Evolutionary conservation across 1,140 invertebrate species (phyloP).

Genomic region (Bombus superbus): DNA sequence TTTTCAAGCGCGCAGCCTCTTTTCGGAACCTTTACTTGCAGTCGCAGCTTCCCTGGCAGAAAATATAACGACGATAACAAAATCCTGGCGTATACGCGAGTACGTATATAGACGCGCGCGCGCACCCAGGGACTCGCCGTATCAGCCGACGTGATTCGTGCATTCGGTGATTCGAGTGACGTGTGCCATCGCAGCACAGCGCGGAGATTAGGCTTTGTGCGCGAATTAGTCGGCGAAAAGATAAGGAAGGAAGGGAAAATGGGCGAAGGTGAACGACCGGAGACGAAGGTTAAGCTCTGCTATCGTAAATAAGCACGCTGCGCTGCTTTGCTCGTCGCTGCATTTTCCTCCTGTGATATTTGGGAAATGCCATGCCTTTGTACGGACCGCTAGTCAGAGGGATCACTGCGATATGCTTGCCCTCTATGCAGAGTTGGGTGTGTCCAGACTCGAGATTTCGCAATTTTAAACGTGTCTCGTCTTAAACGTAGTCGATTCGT

Average conservation of each 20-base stretch:
- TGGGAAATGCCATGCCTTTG: background rate
- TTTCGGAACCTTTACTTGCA: background rate
- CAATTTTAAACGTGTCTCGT: too few species aligned
- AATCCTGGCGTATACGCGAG: background rate
- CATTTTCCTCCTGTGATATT: background rate
- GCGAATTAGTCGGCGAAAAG: constrained; percentile 5
- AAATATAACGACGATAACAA: background rate
- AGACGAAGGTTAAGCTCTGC: background rate
- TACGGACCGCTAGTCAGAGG: background rate
- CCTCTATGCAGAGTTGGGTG: too few species aligned
- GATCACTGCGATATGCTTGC: background rate
- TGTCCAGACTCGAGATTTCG: too few species aligned
- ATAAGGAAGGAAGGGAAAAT: background rate
- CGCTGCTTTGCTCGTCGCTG: background rate
- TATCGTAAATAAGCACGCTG: background rate
- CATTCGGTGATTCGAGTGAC: background rate
- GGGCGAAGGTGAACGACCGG: background rate
- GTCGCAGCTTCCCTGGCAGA: background rate
- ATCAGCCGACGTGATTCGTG: background rate
- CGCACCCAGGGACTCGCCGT: background rate
- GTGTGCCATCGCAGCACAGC: background rate
- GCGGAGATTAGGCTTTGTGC: background rate
- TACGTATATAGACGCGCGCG: background rate
- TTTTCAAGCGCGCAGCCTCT: too few species aligned
- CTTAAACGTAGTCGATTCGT: too few species aligned